Conservation (phyloP, 2,113 vertebrate species). For the Furnarius figulus region DNA sequence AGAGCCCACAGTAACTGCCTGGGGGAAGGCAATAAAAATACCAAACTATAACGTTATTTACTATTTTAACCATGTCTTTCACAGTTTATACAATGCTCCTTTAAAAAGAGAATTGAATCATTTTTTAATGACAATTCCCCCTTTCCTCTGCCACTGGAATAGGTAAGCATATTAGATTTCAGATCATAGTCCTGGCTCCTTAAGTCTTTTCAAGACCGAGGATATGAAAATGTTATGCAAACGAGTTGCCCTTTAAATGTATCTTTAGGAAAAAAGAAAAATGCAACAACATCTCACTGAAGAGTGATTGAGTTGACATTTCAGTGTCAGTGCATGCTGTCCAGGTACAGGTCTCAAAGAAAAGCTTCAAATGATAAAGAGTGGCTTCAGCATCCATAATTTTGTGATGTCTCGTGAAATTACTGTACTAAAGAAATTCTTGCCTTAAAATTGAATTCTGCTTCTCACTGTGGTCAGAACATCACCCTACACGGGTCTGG, state of each 20-base stretch:
- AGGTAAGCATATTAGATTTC: slow-evolving; percentile 11
- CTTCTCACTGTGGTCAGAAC: background rate
- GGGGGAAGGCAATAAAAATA: background rate
- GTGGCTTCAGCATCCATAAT: background rate
- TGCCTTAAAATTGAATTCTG: background rate
- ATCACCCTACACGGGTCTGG: fast-evolving
- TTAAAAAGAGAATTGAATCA: background rate
- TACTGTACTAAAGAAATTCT: background rate
- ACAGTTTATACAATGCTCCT: background rate
- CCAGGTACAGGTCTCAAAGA: background rate
- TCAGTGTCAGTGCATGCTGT: background rate
- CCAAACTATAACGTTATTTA: background rate
- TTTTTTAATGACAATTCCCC: background rate
- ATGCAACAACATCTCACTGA: background rate
- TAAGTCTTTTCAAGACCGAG: background rate
- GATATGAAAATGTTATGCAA: slow-evolving; percentile 39
- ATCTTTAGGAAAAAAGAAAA: background rate
- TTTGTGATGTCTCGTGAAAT: background rate
- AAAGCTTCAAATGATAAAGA: background rate
- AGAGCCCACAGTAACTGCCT: background rate
- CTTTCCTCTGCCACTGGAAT: background rate
- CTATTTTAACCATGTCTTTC: background rate
- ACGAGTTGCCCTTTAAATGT: slow-evolving; percentile 39
- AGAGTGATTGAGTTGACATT: slow-evolving; percentile 45
- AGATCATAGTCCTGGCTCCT: background rate